These are phyloP conservation scores for Ophioninae sp. DNA, from an alignment of 2,888 invertebrate species.

Conservation along the genomic window DNA sequence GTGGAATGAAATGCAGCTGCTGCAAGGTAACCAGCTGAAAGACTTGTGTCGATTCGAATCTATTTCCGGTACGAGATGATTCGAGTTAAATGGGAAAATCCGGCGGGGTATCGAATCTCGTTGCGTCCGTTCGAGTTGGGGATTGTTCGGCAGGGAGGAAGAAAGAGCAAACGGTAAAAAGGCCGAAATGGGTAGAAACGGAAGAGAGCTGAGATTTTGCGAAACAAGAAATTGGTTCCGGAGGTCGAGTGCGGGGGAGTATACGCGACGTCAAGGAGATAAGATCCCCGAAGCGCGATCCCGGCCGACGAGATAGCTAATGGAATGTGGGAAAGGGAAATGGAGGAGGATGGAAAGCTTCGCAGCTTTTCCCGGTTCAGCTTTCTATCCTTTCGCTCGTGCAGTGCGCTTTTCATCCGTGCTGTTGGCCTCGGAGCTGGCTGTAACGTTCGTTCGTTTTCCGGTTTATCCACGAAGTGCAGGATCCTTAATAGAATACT, in stretches of 20 bases:
- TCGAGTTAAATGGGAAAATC: neutral
- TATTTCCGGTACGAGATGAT: neutral
- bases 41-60: neutral
- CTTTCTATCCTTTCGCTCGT: constrained; percentile 44
- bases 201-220: constrained; percentile 42
- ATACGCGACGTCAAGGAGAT: constrained; percentile 58
- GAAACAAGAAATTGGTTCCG: constrained; percentile 60
- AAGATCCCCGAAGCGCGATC: constrained; percentile 54
- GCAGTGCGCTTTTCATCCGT: constrained; percentile 30
- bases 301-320: constrained; percentile 54
- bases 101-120: neutral
- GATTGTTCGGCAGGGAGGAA: neutral
- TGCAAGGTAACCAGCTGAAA: neutral
- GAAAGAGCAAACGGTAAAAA: constrained; percentile 4
- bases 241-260: constrained; percentile 37
- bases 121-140: neutral
- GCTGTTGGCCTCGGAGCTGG: constrained; percentile 30
- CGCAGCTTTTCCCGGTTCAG: constrained; percentile 59
- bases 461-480: constrained; percentile 74
- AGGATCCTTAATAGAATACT: constrained; percentile 77
- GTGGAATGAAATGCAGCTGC: neutral
- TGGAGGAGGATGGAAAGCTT: constrained; percentile 58
- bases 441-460: constrained; percentile 59
- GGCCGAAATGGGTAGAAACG: constrained; percentile 6
- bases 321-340: constrained; percentile 61